These are phyloP conservation scores for Agraylea sexmaculata DNA, from an alignment of 1,140 invertebrate species.

Conservation along the genomic window DNA sequence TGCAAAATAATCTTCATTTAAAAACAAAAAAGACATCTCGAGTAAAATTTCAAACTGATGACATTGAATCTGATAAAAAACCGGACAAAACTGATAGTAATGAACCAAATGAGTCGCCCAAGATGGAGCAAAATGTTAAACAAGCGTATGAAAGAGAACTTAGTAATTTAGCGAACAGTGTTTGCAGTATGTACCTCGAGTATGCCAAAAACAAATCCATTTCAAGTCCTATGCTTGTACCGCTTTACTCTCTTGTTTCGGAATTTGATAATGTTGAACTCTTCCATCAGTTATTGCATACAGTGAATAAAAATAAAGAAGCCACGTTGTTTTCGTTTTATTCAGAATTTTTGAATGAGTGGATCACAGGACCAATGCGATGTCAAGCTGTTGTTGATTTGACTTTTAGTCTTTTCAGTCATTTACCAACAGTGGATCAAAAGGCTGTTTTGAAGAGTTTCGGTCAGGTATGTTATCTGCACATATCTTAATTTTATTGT, in stretches of 20 bases:
- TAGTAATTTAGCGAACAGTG: conserved; percentile 35
- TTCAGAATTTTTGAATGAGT: conserved; percentile 34
- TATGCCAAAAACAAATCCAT: conserved; percentile 28
- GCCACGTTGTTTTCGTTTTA: conserved; percentile 34
- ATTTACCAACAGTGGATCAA: conserved; percentile 36
- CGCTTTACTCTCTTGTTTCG: conserved; percentile 30
- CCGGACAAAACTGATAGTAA: conserved; percentile 5
- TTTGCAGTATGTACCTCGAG: conserved; percentile 40
- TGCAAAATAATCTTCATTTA: conserved; percentile 22
- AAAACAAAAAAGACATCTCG: conserved; percentile 25
- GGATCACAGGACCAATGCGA: conserved; percentile 33
- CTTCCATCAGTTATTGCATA: conserved; percentile 28
- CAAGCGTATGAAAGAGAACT: conserved; percentile 28
- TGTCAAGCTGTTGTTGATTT: conserved; percentile 42
- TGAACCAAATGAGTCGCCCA: conserved; percentile 14
- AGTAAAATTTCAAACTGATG: conserved; percentile 24
- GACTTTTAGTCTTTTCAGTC: conserved; percentile 44
- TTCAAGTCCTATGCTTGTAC: conserved; percentile 27
- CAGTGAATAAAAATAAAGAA: conserved; percentile 21
- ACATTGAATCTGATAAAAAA: conserved; percentile 2
- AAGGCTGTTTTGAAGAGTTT: conserved; percentile 39
- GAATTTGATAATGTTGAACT: conserved; percentile 35
- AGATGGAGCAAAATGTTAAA: conserved; percentile 8
- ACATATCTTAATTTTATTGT: not conserved
- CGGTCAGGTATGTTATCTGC: conserved; percentile 30